Evolutionary conservation across 1,140 invertebrate species (phyloP).

Genomic region (Cotesia vestalis): DNA sequence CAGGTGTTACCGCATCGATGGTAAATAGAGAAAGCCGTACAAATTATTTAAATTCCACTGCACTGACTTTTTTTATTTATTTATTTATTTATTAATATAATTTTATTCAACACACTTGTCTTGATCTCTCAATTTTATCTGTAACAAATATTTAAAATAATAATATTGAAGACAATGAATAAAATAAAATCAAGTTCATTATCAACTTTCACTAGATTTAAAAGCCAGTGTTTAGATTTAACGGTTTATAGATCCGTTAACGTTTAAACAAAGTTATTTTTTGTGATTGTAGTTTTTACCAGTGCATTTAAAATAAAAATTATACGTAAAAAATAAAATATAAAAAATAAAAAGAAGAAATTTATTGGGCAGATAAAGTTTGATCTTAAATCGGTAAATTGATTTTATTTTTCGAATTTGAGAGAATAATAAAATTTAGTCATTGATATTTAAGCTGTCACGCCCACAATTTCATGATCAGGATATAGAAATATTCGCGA

Average conservation of each 20-base stretch:
- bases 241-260: slow-evolving; percentile 43
- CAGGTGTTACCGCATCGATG: slow-evolving; percentile 19
- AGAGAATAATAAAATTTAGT: not conserved
- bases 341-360: too few relatives aligned
- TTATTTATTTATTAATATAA: too few relatives aligned
- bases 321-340: not conserved
- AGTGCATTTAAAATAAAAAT: not conserved
- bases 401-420: not conserved
- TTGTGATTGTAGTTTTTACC: not conserved
- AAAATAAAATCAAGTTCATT: slow-evolving; percentile 55
- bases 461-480: slow-evolving; percentile 28
- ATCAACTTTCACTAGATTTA: slow-evolving; percentile 61
- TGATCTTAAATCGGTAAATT: not conserved
- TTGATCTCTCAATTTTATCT: not conserved
- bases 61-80: not conserved
- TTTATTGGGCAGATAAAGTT: too few relatives aligned
- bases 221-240: slow-evolving; percentile 45
- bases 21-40: slow-evolving; percentile 25
- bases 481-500: slow-evolving; percentile 20
- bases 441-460: slow-evolving; percentile 10
- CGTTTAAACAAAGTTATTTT: not conserved
- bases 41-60: slow-evolving; percentile 4
- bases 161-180: slow-evolving; percentile 33
- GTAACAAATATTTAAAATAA: too few relatives aligned
- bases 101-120: not conserved